Evolutionary conservation across 2,113 vertebrate species (phyloP).

Genomic region (Ondatra zibethicus): DNA sequence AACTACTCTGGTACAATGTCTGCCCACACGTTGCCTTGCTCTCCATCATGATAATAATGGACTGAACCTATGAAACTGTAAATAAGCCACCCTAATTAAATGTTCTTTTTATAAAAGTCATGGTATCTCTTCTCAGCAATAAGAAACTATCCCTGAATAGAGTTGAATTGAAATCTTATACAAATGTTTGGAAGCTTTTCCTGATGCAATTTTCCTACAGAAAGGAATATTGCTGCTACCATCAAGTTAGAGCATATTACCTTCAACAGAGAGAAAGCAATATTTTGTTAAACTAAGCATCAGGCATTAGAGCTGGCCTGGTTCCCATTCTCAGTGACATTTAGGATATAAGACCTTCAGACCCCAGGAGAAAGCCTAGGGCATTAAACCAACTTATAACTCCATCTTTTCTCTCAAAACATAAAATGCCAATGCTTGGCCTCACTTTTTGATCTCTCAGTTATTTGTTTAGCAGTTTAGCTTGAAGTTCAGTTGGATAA

Average conservation of each 20-base stretch:
- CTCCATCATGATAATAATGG: not conserved
- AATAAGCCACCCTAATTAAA: not conserved
- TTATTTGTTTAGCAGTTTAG: not conserved
- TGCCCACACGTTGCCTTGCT: not conserved
- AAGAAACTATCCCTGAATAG: not conserved
- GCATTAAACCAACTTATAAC: not conserved
- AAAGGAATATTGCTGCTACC: not conserved
- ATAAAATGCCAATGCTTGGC: not conserved
- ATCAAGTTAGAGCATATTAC: not conserved
- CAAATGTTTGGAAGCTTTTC: not conserved
- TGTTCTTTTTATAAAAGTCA: not conserved
- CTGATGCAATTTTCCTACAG: not conserved
- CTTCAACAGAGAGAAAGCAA: not conserved
- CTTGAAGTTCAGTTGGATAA: not conserved
- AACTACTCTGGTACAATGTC: not conserved
- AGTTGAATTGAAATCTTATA: not conserved
- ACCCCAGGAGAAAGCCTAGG: not conserved
- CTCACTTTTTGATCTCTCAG: not conserved
- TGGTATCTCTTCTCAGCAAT: not conserved
- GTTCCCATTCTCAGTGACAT: not conserved
- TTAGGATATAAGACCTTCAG: not conserved
- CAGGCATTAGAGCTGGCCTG: not conserved
- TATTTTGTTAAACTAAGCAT: not conserved
- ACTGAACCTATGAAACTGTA: not conserved
- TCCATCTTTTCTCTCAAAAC: not conserved